Evolutionary conservation across 2,888 invertebrate genomes (phyloP).

Genomic region (Polyommatus icarus): DNA sequence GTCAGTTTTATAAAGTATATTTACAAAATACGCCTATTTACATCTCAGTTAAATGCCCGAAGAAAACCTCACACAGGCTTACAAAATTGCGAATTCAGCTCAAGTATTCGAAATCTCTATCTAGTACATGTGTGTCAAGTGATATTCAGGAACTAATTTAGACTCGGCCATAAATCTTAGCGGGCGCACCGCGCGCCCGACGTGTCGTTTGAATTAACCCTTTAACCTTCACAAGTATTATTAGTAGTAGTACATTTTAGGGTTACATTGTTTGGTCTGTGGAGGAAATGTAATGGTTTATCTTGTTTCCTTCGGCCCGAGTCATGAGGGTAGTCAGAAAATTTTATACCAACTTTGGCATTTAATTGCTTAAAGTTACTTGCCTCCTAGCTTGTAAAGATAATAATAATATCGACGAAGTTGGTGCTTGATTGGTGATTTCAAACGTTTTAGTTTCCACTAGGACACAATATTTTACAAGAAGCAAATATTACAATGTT

Average conservation of each 20-base stretch:
- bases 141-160: slow-evolving; percentile 45
- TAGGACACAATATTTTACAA: too few species aligned
- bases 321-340: neutral
- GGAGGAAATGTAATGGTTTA: slow-evolving; percentile 6
- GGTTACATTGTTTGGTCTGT: slow-evolving; percentile 21
- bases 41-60: neutral
- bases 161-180: slow-evolving; percentile 44
- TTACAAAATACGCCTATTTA: neutral
- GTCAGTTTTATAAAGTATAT: too few species aligned
- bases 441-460: neutral
- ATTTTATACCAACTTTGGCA: too few species aligned
- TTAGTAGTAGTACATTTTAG: slow-evolving; percentile 28
- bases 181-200: slow-evolving; percentile 33
- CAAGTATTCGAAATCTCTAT: slow-evolving; percentile 28
- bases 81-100: neutral
- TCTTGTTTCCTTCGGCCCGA: neutral
- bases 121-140: slow-evolving; percentile 38
- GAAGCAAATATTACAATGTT: neutral
- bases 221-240: slow-evolving; percentile 33
- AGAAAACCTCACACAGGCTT: neutral
- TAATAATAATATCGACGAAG: too few species aligned
- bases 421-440: too few species aligned
- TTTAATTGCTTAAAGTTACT: too few species aligned
- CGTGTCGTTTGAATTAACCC: slow-evolving; percentile 42
- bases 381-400: too few species aligned